phyloP scores from a whole-genome alignment of 2,888 invertebrate genomes.

The Pristionchus mayeri region DNA sequence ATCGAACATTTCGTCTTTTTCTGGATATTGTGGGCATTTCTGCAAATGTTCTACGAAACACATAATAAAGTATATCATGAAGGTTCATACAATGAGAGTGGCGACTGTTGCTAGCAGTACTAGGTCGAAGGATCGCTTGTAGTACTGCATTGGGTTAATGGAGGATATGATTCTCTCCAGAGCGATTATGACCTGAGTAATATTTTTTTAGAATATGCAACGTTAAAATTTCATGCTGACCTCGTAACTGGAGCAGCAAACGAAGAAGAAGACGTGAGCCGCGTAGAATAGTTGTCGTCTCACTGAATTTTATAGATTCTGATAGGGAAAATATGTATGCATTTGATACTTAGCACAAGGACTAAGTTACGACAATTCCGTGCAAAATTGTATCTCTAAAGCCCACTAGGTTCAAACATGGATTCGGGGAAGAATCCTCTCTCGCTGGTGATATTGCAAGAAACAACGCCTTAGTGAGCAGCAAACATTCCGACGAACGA shows the following conservation, averaged over 20 bases:
- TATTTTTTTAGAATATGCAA: too few species aligned
- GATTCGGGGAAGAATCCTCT: conserved; percentile 8
- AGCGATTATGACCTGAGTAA: not conserved
- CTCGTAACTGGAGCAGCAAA: conserved; percentile 21
- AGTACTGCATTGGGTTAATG: conserved; percentile 15
- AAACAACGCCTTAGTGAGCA: not conserved
- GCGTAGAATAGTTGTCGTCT: not conserved
- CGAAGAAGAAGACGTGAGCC: conserved; percentile 15
- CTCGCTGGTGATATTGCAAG: conserved; percentile 8
- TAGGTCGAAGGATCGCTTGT: conserved; percentile 4
- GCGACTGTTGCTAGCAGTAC: not conserved
- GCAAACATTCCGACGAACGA: conserved; percentile 8
- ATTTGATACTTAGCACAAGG: too few species aligned
- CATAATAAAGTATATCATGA: too few species aligned
- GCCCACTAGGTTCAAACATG: too few species aligned
- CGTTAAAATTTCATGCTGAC: too few species aligned
- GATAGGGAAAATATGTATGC: too few species aligned
- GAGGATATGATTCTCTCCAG: not conserved
- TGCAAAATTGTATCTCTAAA: too few species aligned
- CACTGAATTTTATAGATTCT: not conserved
- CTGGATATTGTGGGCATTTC: too few species aligned
- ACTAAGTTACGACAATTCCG: too few species aligned
- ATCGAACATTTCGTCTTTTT: too few species aligned
- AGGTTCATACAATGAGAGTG: not conserved
- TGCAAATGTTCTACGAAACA: too few species aligned